phyloP scores from a whole-genome alignment of 2,888 invertebrate genomes.

The Brenthis ino region DNA sequence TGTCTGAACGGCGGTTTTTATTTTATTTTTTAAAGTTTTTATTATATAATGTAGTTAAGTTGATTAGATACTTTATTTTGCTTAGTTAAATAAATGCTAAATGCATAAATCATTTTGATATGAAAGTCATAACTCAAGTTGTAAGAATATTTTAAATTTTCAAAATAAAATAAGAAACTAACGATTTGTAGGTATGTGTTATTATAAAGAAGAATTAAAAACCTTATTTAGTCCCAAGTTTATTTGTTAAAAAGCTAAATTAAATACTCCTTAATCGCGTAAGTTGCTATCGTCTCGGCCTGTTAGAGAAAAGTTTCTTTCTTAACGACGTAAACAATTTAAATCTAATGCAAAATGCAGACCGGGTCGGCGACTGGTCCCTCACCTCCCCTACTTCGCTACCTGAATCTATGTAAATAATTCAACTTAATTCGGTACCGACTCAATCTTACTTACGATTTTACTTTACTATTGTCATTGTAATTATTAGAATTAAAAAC shows the following conservation, averaged over 20 bases:
- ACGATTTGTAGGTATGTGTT: neutral
- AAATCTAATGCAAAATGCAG: slow-evolving; percentile 80
- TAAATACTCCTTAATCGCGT: slow-evolving; percentile 51
- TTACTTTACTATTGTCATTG: slow-evolving; percentile 18
- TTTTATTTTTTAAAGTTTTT: too few species aligned
- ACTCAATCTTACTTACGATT: slow-evolving; percentile 24
- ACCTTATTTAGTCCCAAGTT: slow-evolving; percentile 32
- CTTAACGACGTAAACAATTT: slow-evolving; percentile 82
- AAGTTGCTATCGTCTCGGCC: slow-evolving; percentile 57
- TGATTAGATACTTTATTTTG: too few species aligned
- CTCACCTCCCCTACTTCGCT: slow-evolving; percentile 48
- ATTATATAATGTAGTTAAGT: too few species aligned
- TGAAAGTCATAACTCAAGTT: too few species aligned
- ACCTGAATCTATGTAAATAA: slow-evolving; percentile 71
- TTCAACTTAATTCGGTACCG: slow-evolving; percentile 59
- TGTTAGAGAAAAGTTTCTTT: slow-evolving; percentile 69
- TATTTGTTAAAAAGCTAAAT: slow-evolving; percentile 42
- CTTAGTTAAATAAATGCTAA: too few species aligned
- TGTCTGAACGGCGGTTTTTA: too few species aligned
- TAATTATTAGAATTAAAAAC: slow-evolving; percentile 2
- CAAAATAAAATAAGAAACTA: neutral
- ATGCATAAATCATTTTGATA: too few species aligned
- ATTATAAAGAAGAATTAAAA: slow-evolving; percentile 30
- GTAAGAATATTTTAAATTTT: neutral
- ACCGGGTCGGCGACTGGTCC: slow-evolving; percentile 57